These are phyloP conservation scores for Bacillus rossius DNA, from an alignment of 1,140 invertebrate species.

Conservation along the genomic window DNA sequence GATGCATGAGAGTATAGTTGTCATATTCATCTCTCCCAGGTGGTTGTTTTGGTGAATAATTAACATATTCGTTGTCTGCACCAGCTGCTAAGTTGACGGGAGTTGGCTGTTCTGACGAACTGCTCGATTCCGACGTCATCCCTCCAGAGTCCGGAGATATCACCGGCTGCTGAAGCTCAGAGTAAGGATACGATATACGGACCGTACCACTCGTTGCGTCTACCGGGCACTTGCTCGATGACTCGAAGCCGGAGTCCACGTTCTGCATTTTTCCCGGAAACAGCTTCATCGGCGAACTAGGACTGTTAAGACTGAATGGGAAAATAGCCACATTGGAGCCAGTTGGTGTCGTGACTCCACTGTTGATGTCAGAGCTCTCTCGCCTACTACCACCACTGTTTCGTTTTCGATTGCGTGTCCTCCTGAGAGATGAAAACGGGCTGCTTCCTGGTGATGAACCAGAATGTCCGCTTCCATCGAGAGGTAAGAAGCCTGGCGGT, in stretches of 20 bases:
- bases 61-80: constrained; percentile 30
- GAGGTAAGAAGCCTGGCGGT: constrained; percentile 32
- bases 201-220: constrained; percentile 36
- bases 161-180: not conserved
- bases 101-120: constrained; percentile 12
- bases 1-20: not conserved
- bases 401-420: constrained; percentile 23
- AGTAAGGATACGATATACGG: constrained; percentile 16
- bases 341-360: constrained; percentile 46
- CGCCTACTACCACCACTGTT: constrained; percentile 28
- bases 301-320: constrained; percentile 53
- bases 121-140: constrained; percentile 17
- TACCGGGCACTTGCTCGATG: constrained; percentile 29
- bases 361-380: constrained; percentile 41
- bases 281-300: constrained; percentile 48
- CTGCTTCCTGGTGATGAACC: constrained; percentile 23
- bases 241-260: constrained; percentile 17
- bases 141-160: constrained; percentile 5
- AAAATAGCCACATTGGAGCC: constrained; percentile 51
- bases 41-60: constrained; percentile 20
- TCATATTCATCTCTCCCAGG: not conserved
- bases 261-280: constrained; percentile 24
- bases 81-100: constrained; percentile 9
- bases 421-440: constrained; percentile 37
- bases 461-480: constrained; percentile 19